Evolutionary conservation across 2,113 vertebrate genomes (phyloP).

Genomic region (Apteryx mantelli): DNA sequence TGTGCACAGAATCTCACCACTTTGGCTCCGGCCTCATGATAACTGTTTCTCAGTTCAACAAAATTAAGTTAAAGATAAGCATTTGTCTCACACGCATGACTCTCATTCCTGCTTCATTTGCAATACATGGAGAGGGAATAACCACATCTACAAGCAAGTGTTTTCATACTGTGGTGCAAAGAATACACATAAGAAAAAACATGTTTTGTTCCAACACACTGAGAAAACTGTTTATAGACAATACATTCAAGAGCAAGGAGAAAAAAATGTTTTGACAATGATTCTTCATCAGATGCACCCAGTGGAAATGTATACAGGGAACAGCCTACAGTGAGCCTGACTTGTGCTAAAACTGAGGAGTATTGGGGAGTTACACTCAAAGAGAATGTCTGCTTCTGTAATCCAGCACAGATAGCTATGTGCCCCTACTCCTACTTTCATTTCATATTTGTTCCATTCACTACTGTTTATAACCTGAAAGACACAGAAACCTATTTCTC

Average conservation of each 20-base stretch:
- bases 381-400: background rate
- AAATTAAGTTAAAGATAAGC: slow-evolving; percentile 2
- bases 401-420: background rate
- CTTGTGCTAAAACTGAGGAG: background rate
- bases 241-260: background rate
- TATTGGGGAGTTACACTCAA: background rate
- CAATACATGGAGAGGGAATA: background rate
- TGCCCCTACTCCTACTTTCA: background rate
- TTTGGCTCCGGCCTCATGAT: background rate
- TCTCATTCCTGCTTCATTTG: background rate
- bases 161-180: background rate
- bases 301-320: background rate
- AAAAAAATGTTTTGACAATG: background rate
- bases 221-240: background rate
- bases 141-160: background rate
- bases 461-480: background rate
- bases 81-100: background rate
- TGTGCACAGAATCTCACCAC: background rate
- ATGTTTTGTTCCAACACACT: background rate
- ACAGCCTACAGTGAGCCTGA: background rate
- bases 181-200: background rate
- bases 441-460: background rate
- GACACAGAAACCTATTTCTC: background rate
- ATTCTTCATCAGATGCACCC: background rate
- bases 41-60: background rate